Evolutionary conservation across 2,888 invertebrate species (phyloP), one percentile per base, ranked within the genome.

Genomic region (Agrochola macilenta): DNA sequence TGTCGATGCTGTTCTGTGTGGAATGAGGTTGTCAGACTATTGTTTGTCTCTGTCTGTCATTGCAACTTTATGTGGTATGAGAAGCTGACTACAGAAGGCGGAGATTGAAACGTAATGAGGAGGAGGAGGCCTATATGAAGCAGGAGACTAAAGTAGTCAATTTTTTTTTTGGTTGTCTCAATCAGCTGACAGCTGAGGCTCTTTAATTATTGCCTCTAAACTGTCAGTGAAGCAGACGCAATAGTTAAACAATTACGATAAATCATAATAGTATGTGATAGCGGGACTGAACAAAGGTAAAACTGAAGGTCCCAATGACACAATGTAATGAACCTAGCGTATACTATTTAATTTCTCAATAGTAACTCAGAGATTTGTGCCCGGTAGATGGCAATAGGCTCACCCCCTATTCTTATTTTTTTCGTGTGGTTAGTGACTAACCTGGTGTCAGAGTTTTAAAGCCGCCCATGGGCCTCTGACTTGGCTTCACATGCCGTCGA

Each of bases 21-120:
- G 14, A 14, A n/a, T 35, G 49, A 68, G 26, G 58, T 35, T 69
- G 60, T 39, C 30, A 69, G 49, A 30, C 20, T 14, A 60, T 68
- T 81, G 43, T 81, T n/a, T 26, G 52, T 69, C 63, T 72, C 71
- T 63, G 30, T 80, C 52, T 52, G 5, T 43, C 17, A 46, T 57
- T 17, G 26, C 26, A 14, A 23, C 4, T 70, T 58, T 61, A 52
- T 46, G 17, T 58, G 12, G 39, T n/a, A n/a, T 52, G 12, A 26
- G n/a, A 14, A 17, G 8, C 7, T 61, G 8, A 23, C 1, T 49
- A 17, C 11, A n/a, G 26, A 11, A 68, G 5, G 14, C 11, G 57
- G 5, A 46, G 17, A 9, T 17, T 2, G 5, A 12, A 12, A 63
- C 26, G 14, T 12, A 2, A 66, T 58, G 39, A n/a, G 1, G 17